phyloP scores from a whole-genome alignment of 2,888 invertebrate species.

The Eupithecia subumbrata region DNA sequence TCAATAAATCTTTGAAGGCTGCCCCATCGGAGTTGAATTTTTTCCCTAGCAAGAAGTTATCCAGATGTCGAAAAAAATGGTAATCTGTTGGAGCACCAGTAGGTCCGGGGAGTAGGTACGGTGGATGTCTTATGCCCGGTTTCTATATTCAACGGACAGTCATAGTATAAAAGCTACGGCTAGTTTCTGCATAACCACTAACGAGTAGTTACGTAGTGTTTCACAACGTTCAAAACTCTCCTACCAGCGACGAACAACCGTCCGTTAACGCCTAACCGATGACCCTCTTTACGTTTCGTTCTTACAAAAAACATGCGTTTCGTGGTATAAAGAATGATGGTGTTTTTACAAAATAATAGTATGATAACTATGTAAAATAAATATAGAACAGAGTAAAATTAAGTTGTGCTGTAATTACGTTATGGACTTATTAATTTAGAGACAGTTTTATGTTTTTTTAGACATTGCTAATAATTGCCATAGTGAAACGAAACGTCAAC shows the following conservation, averaged over 20 bases:
- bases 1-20: too few relatives aligned
- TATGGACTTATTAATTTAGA: background rate
- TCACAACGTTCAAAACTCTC: background rate
- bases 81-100: too few relatives aligned
- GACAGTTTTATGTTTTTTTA: background rate
- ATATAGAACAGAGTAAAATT: too few relatives aligned
- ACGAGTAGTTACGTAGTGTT: constrained; percentile 8
- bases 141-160: constrained; percentile 11
- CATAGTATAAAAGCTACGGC: background rate
- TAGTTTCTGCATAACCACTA: constrained; percentile 8
- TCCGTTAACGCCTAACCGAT: background rate
- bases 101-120: too few relatives aligned
- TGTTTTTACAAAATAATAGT: constrained; percentile 4
- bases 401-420: constrained; percentile 5
- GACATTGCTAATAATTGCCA: background rate
- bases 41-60: too few relatives aligned
- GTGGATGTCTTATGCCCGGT: constrained; percentile 4
- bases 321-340: background rate
- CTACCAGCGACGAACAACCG: constrained; percentile 10
- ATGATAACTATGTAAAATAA: constrained; percentile 10
- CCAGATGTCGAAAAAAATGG: too few relatives aligned
- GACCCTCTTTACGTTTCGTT: background rate
- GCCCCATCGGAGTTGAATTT: too few relatives aligned
- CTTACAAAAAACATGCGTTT: constrained; percentile 2
- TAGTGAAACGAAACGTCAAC: constrained; percentile 9